Conservation (phyloP, 2,888 invertebrate genomes). For the Lochmaea crataegi region DNA sequence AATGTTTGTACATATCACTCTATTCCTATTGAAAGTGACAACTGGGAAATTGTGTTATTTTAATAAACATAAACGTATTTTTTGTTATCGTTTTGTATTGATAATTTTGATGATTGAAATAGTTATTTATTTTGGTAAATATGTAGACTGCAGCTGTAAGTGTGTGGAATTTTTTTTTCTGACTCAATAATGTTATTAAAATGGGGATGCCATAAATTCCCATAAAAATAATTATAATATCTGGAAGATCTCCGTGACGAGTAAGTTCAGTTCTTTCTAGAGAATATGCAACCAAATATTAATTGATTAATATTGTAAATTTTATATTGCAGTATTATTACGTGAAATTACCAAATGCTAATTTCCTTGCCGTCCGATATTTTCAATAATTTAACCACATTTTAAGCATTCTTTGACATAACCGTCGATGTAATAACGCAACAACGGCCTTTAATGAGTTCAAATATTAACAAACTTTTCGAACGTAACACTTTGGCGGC, state of each 20-base stretch:
- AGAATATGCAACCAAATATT: no score
- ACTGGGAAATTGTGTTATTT: slow-evolving; percentile 16
- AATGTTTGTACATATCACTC: slow-evolving; percentile 23
- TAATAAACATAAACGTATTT: slow-evolving; percentile 22
- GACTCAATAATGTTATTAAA: no score
- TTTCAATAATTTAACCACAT: slow-evolving; percentile 6
- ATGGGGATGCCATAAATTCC: no score
- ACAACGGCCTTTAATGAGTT: slow-evolving; percentile 23
- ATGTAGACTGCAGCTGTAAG: no score
- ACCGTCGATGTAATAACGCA: not conserved
- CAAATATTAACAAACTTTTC: slow-evolving; percentile 30
- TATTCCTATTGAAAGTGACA: slow-evolving; percentile 9
- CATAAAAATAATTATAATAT: no score
- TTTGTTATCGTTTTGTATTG: not conserved
- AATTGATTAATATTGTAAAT: not conserved
- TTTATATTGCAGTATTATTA: not conserved
- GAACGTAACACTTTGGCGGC: slow-evolving; percentile 24
- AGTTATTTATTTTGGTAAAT: no score
- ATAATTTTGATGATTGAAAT: no score
- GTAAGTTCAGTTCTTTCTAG: no score
- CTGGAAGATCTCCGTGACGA: no score
- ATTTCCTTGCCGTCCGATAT: not conserved
- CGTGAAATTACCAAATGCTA: not conserved
- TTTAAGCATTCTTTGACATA: not conserved
- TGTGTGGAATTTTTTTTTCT: no score